phyloP scores from a whole-genome alignment of 2,113 vertebrate genomes.

The Cynopterus brachyotis region DNA sequence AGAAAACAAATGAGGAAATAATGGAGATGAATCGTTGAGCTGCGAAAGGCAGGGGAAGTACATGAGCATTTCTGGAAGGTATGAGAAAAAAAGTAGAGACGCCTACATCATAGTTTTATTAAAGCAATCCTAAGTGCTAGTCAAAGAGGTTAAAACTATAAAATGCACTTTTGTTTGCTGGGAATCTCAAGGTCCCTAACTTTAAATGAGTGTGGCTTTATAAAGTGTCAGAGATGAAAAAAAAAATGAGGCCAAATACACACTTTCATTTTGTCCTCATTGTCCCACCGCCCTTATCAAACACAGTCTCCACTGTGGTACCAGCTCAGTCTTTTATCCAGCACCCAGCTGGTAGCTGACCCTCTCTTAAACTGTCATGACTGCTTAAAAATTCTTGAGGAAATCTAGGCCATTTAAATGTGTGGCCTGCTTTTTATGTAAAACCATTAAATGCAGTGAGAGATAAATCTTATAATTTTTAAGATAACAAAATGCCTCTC shows the following conservation, averaged over 20 bases:
- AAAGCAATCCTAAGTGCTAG: neutral
- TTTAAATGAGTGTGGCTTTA: neutral
- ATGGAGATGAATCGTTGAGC: neutral
- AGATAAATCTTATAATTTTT: neutral
- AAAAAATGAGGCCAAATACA: neutral
- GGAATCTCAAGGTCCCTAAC: neutral
- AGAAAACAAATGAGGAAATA: neutral
- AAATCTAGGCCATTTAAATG: conserved; percentile 25
- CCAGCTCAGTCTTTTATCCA: neutral
- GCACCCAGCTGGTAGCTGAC: neutral
- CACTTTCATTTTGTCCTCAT: neutral
- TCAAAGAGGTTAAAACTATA: neutral
- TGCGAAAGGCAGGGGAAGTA: neutral
- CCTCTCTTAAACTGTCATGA: neutral
- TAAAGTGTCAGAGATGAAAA: conserved; percentile 15
- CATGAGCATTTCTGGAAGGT: neutral
- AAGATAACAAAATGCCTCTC: neutral
- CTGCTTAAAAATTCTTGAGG: neutral
- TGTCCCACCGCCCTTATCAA: neutral
- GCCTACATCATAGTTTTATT: fast-evolving
- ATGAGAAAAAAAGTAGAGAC: neutral
- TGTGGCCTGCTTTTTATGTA: neutral
- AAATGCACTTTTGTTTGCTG: neutral
- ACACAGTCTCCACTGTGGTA: neutral
- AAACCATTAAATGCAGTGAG: neutral